Evolutionary conservation across 2,113 vertebrate genomes (phyloP).

Genomic region (Coregonus clupeaformis): DNA sequence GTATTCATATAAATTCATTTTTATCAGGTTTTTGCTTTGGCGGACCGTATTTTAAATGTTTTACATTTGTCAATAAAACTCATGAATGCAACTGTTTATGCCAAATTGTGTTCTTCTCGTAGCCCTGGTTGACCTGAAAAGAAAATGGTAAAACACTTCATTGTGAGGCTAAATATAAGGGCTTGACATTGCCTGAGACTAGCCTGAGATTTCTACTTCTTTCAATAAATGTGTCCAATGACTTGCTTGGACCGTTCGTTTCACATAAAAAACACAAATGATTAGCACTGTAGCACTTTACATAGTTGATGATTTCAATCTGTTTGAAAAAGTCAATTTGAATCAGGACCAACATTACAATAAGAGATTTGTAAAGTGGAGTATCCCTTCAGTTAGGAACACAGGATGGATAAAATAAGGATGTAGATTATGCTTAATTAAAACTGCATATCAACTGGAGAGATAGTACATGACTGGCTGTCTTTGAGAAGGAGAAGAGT

Average conservation of each 20-base stretch:
- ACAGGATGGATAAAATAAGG: not conserved
- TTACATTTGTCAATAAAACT: too few relatives aligned
- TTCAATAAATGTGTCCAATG: not conserved
- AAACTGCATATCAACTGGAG: not conserved
- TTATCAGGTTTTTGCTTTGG: too few relatives aligned
- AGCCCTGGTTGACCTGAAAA: too few relatives aligned
- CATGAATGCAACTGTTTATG: too few relatives aligned
- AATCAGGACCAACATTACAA: conserved; percentile 3
- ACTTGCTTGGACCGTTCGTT: not conserved
- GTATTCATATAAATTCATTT: too few relatives aligned
- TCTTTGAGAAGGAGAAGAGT: not conserved
- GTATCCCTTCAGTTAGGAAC: conserved; percentile 1
- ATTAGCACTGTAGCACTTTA: not conserved
- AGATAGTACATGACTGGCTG: not conserved
- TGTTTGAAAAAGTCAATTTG: not conserved
- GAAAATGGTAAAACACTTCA: too few relatives aligned
- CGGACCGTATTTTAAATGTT: too few relatives aligned
- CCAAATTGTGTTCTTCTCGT: too few relatives aligned
- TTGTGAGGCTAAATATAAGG: too few relatives aligned
- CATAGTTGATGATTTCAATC: not conserved
- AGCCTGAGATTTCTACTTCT: not conserved
- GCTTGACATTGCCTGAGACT: not conserved
- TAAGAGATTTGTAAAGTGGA: not conserved
- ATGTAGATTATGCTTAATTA: conserved; percentile 17
- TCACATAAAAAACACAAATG: not conserved